Base-by-base conservation (phyloP, 2,113 vertebrate species). In the Lagopus muta region DNA sequence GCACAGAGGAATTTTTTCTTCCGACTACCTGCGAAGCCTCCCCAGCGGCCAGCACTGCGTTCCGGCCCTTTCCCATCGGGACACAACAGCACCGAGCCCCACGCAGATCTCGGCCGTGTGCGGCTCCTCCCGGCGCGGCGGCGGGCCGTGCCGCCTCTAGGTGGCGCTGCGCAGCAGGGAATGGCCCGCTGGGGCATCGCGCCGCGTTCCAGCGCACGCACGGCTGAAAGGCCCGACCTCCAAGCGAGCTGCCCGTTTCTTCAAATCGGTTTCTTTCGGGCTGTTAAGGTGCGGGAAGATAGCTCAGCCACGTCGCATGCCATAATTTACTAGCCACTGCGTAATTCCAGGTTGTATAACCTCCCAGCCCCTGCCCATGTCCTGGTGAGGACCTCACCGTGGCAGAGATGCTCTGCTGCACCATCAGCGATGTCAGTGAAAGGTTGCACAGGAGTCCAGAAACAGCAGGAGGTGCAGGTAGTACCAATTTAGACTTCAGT, bases 111-210 rank as follows among this genome's bases (percentile, higher is more conserved):
- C 11, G 22, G 48, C 21, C 21, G 24, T 13, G 48, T 24, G 48
- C 7, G 48, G 48, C 24, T 50, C 48, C 48, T 25, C 22, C 24
- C 48, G 48, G 45, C 45, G 45, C 45, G 45, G 47, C 47, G 47
- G 47, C 47, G 47, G 47, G 21, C 8, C 82, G 15, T 22, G 60
- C 32, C 8, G 62, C 93, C 96, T 72, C 70, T 96, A 97, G 96
- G 25, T 96, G 96, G 94, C 50, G 95, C 92, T 96, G 82, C 94
- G 38, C 76, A 66, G 94, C 92, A 47, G 94, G 88, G 79, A 93
- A 95, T 94, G 76, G n/a, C 40, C 48, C 1, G 18, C 30, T 12
- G 10, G 30, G 30, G 15, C 55, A 9, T 10, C 10, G 28, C 16
- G 55, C 28, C 17, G 30, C 55, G 6, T 18, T 69, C 25, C 40